Conservation (phyloP, 1,140 invertebrate genomes). For the Drosophila busckii region DNA sequence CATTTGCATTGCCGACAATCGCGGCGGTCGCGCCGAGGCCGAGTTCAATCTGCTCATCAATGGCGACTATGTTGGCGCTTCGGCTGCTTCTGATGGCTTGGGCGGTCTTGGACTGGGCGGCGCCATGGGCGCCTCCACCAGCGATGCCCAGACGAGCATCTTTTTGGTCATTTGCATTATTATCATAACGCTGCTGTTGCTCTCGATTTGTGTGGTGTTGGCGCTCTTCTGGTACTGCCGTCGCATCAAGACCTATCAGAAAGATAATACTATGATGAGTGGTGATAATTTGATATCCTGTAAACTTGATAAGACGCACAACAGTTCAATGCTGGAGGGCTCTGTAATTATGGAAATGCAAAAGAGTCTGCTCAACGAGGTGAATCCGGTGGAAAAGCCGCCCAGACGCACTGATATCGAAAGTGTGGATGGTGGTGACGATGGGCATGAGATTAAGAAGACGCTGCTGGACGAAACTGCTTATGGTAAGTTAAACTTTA, state of each 20-base stretch:
- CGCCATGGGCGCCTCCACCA: slow-evolving; percentile 61
- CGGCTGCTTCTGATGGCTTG: slow-evolving; percentile 76
- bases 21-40: slow-evolving; percentile 88
- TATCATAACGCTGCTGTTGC: slow-evolving; percentile 81
- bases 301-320: slow-evolving; percentile 81
- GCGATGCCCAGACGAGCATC: slow-evolving; percentile 76
- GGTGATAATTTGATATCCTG: slow-evolving; percentile 69
- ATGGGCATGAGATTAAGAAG: slow-evolving; percentile 88
- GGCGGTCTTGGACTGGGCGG: slow-evolving; percentile 45
- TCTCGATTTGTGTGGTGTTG: slow-evolving; percentile 83
- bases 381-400: slow-evolving; percentile 90
- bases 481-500: slow-evolving; percentile 83
- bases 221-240: slow-evolving; percentile 85
- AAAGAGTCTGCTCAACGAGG: slow-evolving; percentile 88
- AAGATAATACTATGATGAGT: slow-evolving; percentile 79
- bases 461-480: slow-evolving; percentile 87
- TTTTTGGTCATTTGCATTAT: slow-evolving; percentile 80
- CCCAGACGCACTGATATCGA: slow-evolving; percentile 85
- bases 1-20: slow-evolving; percentile 91
- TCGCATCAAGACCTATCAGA: slow-evolving; percentile 80
- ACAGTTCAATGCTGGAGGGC: slow-evolving; percentile 82
- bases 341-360: slow-evolving; percentile 85
- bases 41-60: slow-evolving; percentile 82
- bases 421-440: slow-evolving; percentile 85
- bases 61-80: slow-evolving; percentile 80